A percentile compares a stretch with the other conserved stretches of the same genome.
Conservation (phyloP, 2,797 vertebrate genomes). For the Staurois parvus region DNA sequence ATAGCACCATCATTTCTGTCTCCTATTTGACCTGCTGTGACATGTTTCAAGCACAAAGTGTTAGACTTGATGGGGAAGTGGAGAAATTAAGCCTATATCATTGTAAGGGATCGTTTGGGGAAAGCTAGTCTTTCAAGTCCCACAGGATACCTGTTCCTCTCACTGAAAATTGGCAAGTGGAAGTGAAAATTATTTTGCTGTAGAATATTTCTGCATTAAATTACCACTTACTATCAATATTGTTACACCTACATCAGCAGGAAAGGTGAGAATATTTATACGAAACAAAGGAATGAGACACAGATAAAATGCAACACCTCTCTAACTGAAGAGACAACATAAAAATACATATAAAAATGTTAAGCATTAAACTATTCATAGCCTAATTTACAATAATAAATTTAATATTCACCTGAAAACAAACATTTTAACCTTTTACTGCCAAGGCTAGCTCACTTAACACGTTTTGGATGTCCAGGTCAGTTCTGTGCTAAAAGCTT, state of each 20-base stretch:
- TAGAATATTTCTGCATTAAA: neutral
- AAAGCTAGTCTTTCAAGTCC: slow-evolving; percentile 24
- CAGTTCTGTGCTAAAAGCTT: no score
- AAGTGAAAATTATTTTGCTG: slow-evolving; percentile 22
- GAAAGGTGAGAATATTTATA: neutral
- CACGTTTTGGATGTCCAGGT: no score
- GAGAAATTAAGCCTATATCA: slow-evolving; percentile 22
- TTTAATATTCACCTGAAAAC: no score
- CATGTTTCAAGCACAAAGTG: slow-evolving; percentile 45
- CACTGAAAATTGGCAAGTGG: slow-evolving; percentile 22
- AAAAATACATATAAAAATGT: no score
- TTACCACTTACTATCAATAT: slow-evolving; percentile 21
- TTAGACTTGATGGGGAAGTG: slow-evolving; percentile 21
- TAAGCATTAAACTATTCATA: no score
- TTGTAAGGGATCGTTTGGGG: slow-evolving; percentile 24
- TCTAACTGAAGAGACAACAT: no score
- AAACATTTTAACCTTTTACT: no score
- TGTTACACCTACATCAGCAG: neutral
- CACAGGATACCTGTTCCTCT: neutral
- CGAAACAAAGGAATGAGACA: neutral
- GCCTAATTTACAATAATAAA: no score
- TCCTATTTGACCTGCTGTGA: slow-evolving; percentile 54
- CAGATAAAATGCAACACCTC: neutral
- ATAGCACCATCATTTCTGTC: slow-evolving; percentile 50
- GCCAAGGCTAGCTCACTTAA: no score